Evolutionary conservation across 2,113 vertebrate genomes (phyloP).

Genomic region (Indicator maculatus): DNA sequence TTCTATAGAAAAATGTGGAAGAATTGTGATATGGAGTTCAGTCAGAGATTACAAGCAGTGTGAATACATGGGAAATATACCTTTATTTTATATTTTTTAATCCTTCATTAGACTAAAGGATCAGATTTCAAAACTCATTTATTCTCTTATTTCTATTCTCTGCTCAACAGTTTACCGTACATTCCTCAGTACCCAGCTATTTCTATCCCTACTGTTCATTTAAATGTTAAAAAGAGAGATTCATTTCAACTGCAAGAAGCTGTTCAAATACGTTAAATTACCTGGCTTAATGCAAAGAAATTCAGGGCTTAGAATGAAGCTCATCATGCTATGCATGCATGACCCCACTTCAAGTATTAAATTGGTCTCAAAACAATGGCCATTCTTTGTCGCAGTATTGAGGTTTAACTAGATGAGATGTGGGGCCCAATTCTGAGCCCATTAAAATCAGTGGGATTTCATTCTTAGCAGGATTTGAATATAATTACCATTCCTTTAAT

Average conservation of each 20-base stretch:
- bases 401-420: slow-evolving; percentile 17
- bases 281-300: slow-evolving; percentile 37
- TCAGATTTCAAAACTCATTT: not conserved
- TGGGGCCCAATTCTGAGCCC: not conserved
- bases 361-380: slow-evolving; percentile 49
- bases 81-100: not conserved
- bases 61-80: not conserved
- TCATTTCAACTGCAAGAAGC: slow-evolving; percentile 20
- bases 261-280: slow-evolving; percentile 35
- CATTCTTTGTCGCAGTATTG: slow-evolving; percentile 35
- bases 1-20: not conserved
- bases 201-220: slow-evolving; percentile 17
- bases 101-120: not conserved
- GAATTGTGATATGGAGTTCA: not conserved
- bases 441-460: slow-evolving; percentile 47
- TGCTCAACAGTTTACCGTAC: slow-evolving; percentile 4
- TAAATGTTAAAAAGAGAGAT: slow-evolving; percentile 40
- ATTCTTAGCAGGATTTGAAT: slow-evolving; percentile 59
- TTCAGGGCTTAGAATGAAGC: slow-evolving; percentile 44
- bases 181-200: not conserved
- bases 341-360: slow-evolving; percentile 44
- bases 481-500: slow-evolving; percentile 48
- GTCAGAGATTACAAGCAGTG: not conserved
- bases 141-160: slow-evolving; percentile 4
- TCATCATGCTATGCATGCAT: slow-evolving; percentile 25